Conservation (phyloP, 2,888 invertebrate species). For the Trisateles emortualis region DNA sequence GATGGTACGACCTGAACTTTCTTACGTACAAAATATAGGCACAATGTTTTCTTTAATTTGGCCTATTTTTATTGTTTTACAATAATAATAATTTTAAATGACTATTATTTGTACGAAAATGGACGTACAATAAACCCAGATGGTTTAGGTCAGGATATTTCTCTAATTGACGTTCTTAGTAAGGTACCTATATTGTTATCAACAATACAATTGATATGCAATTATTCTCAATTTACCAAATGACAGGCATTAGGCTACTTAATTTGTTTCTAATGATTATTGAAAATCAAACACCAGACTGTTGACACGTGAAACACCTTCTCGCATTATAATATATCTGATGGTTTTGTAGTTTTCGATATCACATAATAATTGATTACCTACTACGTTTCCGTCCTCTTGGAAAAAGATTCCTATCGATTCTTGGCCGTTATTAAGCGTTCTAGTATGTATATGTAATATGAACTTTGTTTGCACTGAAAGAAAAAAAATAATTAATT, state of each 20-base stretch:
- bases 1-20: too few relatives aligned
- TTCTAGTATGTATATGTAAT: slow-evolving; percentile 30
- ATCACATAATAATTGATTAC: slow-evolving; percentile 25
- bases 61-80: too few relatives aligned
- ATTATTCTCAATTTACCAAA: slow-evolving; percentile 9
- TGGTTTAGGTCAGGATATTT: slow-evolving; percentile 2
- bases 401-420: slow-evolving; percentile 31
- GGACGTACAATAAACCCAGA: too few relatives aligned
- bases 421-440: neutral
- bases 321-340: slow-evolving; percentile 35
- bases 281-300: slow-evolving; percentile 41
- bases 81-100: too few relatives aligned
- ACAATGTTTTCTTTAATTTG: too few relatives aligned
- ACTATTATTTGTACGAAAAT: too few relatives aligned
- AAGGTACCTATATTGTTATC: slow-evolving; percentile 24
- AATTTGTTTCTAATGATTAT: slow-evolving; percentile 25
- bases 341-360: slow-evolving; percentile 32
- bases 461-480: slow-evolving; percentile 27
- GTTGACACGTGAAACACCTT: slow-evolving; percentile 39
- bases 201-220: slow-evolving; percentile 4
- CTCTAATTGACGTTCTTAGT: slow-evolving; percentile 10
- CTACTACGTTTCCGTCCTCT: slow-evolving; percentile 13
- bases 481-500: neutral
- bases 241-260: slow-evolving; percentile 19
- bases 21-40: too few relatives aligned